Percentiles rank a stretch among this genome's conserved stretches.
phyloP scores from a whole-genome alignment of 2,113 vertebrate species.

The Sylvilagus bachmani region DNA sequence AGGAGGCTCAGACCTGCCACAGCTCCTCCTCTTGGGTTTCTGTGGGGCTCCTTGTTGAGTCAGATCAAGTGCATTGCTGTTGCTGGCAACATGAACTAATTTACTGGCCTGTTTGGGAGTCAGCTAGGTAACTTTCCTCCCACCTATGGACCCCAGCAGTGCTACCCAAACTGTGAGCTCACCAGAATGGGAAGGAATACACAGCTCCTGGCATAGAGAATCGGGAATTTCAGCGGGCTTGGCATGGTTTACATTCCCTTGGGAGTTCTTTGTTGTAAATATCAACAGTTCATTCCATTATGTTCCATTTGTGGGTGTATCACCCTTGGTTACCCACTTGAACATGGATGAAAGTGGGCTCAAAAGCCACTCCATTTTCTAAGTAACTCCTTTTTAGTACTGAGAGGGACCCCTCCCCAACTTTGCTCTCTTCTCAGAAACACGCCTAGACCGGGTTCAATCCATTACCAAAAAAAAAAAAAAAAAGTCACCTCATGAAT shows the following conservation, averaged over 20 bases:
- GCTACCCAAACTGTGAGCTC: not conserved
- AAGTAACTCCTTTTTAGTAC: too few species aligned
- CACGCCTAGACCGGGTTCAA: too few species aligned
- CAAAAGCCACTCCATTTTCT: too few species aligned
- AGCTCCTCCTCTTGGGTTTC: not conserved
- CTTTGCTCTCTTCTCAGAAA: too few species aligned
- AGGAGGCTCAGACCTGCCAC: not conserved
- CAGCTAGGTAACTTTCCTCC: not conserved
- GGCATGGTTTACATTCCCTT: not conserved
- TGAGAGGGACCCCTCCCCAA: too few species aligned
- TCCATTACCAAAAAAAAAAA: too few species aligned
- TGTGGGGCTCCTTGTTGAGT: not conserved
- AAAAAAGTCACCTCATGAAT: too few species aligned
- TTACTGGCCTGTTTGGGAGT: not conserved
- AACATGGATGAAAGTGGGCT: too few species aligned
- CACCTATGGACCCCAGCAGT: rapidly evolving
- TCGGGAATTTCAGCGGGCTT: not conserved
- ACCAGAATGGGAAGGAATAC: not conserved
- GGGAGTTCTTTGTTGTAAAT: not conserved
- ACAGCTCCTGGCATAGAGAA: not conserved
- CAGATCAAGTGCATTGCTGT: not conserved
- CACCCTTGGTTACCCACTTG: too few species aligned
- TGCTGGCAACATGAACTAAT: not conserved
- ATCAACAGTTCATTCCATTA: too few species aligned
- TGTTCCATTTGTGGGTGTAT: too few species aligned